phyloP scores from a whole-genome alignment of 2,113 vertebrate species.

The Dipodomys stephensi region DNA sequence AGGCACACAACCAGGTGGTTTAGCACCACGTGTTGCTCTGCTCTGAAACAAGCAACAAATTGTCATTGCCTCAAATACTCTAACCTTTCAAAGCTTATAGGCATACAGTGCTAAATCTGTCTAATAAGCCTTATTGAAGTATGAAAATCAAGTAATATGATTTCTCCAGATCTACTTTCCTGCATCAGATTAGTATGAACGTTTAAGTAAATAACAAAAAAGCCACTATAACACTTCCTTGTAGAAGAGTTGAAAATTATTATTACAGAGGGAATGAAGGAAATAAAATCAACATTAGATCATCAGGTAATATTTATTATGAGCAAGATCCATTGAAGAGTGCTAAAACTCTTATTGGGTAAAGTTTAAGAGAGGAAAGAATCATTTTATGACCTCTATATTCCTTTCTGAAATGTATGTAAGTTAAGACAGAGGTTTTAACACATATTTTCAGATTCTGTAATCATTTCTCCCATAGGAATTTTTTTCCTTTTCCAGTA shows the following conservation, averaged over 20 bases:
- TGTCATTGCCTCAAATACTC: too few relatives aligned
- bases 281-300: slow-evolving; percentile 13
- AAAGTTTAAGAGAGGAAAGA: neutral
- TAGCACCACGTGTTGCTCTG: too few relatives aligned
- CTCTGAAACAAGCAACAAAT: too few relatives aligned
- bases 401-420: neutral
- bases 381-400: neutral
- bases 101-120: neutral
- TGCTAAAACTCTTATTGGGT: neutral
- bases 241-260: neutral
- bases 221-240: neutral
- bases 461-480: neutral
- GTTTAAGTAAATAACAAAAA: neutral
- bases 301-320: neutral
- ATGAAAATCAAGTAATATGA: neutral
- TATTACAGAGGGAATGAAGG: neutral
- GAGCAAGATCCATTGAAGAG: neutral
- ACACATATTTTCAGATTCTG: neutral
- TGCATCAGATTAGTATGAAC: neutral
- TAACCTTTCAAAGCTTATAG: too few relatives aligned
- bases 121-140: neutral
- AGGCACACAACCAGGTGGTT: too few relatives aligned
- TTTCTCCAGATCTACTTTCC: neutral
- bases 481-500: neutral
- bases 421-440: neutral